Base-by-base conservation (phyloP, 2,113 vertebrate genomes). In the Antennarius striatus region DNA sequence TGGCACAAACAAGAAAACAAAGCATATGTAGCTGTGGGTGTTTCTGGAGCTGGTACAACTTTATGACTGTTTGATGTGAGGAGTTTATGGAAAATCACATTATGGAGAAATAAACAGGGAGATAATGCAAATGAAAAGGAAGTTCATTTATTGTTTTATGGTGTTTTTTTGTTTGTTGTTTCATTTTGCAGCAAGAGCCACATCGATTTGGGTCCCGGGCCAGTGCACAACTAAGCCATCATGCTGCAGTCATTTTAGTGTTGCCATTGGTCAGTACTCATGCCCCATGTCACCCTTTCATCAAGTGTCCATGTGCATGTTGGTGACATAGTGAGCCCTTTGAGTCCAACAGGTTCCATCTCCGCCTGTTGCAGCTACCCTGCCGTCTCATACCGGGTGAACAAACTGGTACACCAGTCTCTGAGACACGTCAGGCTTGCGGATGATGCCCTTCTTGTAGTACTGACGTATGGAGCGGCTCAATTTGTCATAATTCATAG, bases 401-500 rank as follows among this genome's bases (percentile, higher is more conserved):
- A 99, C 96, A 0, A 99, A 99, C 91, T 99, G 98, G 88, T 98
- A 99, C 68, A 99, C 98, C 17, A 99, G 95, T 85, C 98, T 95
- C 91, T 99, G 98, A 56, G 98, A 99, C 84, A 98, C 93, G 65
- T 97, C 96, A 0, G 98, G 96, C 64, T 99, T 99, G 1, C 96
- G 94, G 81, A 99, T 99, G 88, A 99, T 99, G 14, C 97, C 97
- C 78, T 99, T 99, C 91, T 98, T 99, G 89, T 99, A 99, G 92
- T 99, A 99, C 87, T 99, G 98, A 52, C 98, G 95, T 85, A 99
- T 99, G 87, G 98, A 99, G 74, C 98, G 98, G 90, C 98, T 99
- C 86, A 99, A 93, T 80, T 99, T 99, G 93, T 99, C 98, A 16
- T 99, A 99, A 92, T 99, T 99, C 97, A 99, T 99, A 61, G 98